Percentiles rank a stretch among this genome's conserved stretches.
Evolutionary conservation across 2,888 invertebrate genomes (phyloP).

Genomic region (Andrena hattorfiana): DNA sequence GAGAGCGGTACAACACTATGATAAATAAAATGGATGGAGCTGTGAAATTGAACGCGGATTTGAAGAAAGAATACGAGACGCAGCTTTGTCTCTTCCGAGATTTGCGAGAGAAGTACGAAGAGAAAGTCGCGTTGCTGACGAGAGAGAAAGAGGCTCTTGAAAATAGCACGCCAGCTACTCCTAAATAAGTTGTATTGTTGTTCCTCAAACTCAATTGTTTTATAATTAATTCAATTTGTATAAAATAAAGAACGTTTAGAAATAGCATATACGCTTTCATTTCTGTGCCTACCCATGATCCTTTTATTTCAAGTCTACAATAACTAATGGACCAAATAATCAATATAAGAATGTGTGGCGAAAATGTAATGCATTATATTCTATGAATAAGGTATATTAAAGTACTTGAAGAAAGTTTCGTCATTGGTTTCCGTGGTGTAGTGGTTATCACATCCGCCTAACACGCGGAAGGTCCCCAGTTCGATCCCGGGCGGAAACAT

Average conservation of each 20-base stretch:
- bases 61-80: slow-evolving; percentile 92
- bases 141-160: slow-evolving; percentile 85
- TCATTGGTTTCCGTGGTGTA: slow-evolving; percentile 92
- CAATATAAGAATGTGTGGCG: no score
- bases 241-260: slow-evolving; percentile 38
- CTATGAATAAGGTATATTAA: no score
- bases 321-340: no score
- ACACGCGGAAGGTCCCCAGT: slow-evolving; percentile 96
- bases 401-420: rapidly evolving
- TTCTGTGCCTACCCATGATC: no score
- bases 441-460: slow-evolving; percentile 97
- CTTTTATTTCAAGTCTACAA: background rate
- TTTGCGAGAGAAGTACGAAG: slow-evolving; percentile 89
- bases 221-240: slow-evolving; percentile 50
- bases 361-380: no score
- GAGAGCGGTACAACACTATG: slow-evolving; percentile 89
- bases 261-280: background rate
- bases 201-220: slow-evolving; percentile 13
- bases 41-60: slow-evolving; percentile 90
- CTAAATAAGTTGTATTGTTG: slow-evolving; percentile 23
- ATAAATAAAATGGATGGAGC: slow-evolving; percentile 90
- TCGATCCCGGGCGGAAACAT: slow-evolving; percentile 95
- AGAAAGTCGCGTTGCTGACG: slow-evolving; percentile 87
- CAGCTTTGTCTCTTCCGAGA: slow-evolving; percentile 91
- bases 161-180: slow-evolving; percentile 25